A percentile compares a stretch with the other conserved stretches of the same genome.
Evolutionary conservation across 2,113 vertebrate species (phyloP).

Genomic region (Thunnus maccoyii): DNA sequence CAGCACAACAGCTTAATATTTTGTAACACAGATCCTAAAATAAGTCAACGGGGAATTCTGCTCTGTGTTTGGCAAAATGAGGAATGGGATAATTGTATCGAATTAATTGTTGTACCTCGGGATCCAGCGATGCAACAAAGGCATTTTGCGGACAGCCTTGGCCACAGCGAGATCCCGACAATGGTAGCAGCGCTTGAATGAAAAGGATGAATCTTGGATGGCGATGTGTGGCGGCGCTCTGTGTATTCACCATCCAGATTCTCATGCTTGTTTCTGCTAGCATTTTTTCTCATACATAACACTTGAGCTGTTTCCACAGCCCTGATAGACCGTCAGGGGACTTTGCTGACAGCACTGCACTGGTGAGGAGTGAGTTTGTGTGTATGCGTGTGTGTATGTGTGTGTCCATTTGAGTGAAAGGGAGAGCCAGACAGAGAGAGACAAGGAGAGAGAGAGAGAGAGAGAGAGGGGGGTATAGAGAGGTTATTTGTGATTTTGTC

Average conservation of each 20-base stretch:
- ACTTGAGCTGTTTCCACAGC: slow-evolving; percentile 75
- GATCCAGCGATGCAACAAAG: slow-evolving; percentile 32
- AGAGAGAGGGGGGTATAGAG: slow-evolving; percentile 18
- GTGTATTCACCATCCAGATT: slow-evolving; percentile 62
- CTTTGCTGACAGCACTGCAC: slow-evolving; percentile 75
- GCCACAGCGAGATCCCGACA: slow-evolving; percentile 32
- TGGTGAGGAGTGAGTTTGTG: slow-evolving; percentile 46
- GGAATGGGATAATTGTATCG: slow-evolving; percentile 22
- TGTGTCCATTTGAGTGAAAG: slow-evolving; percentile 32
- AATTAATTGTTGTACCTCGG: slow-evolving; percentile 32
- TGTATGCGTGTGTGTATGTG: slow-evolving; percentile 43
- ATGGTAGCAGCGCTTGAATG: slow-evolving; percentile 24
- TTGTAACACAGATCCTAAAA: slow-evolving; percentile 34
- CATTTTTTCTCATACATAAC: slow-evolving; percentile 75
- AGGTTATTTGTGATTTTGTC: slow-evolving; percentile 71
- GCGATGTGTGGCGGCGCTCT: slow-evolving; percentile 30
- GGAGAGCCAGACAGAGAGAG: slow-evolving; percentile 41
- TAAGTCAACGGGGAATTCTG: slow-evolving; percentile 24
- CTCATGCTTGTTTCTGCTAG: slow-evolving; percentile 66
- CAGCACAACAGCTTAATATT: slow-evolving; percentile 35
- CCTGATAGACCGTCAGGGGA: slow-evolving; percentile 78
- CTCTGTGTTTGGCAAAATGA: slow-evolving; percentile 39
- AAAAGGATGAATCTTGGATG: slow-evolving; percentile 39
- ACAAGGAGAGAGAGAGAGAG: slow-evolving; percentile 41
- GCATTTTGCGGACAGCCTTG: slow-evolving; percentile 29